Evolutionary conservation across 2,888 invertebrate species (phyloP).

Genomic region (Fragum fragum): DNA sequence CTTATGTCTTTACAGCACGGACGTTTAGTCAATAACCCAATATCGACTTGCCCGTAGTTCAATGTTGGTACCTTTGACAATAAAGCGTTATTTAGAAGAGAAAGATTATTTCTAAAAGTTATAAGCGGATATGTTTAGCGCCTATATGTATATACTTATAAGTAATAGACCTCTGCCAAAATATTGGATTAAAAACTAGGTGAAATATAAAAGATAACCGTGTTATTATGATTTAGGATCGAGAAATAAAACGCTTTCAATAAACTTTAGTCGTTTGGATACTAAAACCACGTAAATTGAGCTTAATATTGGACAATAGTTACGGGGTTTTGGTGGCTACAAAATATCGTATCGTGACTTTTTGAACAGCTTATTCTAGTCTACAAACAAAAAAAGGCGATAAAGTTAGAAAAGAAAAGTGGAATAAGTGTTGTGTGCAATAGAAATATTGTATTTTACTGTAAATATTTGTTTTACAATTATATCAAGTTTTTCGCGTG

Average conservation of each 20-base stretch:
- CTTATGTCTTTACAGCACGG: no score
- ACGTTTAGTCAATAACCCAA: no score
- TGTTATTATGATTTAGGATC: constrained; percentile 22
- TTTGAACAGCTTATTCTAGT: not conserved
- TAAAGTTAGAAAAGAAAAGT: not conserved
- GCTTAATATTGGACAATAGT: no score
- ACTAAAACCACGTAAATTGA: no score
- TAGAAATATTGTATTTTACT: not conserved
- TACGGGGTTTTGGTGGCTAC: no score
- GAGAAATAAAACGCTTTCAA: not conserved
- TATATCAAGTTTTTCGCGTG: not conserved
- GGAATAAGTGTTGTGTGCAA: not conserved
- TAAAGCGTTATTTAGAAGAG: not conserved
- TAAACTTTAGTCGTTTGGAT: not conserved
- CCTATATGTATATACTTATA: not conserved
- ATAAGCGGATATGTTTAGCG: constrained; percentile 26
- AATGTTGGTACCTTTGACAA: no score
- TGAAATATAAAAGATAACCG: constrained; percentile 35
- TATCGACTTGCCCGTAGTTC: no score
- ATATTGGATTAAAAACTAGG: constrained; percentile 53
- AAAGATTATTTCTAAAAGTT: not conserved
- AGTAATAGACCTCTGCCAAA: constrained; percentile 40
- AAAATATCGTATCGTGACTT: not conserved
- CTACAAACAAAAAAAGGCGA: not conserved
- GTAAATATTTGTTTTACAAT: constrained; percentile 3